phyloP scores from a whole-genome alignment of 2,797 vertebrate species.

The Etheostoma perlongum region DNA sequence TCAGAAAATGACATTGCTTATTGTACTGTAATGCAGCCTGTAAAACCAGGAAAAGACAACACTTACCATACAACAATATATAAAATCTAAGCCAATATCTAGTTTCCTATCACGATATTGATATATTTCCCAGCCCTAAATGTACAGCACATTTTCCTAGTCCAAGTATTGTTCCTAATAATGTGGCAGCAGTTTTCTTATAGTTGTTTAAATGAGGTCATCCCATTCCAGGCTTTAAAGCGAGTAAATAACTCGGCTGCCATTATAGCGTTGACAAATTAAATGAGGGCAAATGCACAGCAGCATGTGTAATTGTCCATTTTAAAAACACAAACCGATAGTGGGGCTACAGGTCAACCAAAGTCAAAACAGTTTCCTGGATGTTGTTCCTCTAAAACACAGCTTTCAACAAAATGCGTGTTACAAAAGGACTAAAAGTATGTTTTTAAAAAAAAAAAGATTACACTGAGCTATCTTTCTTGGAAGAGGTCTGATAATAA shows the following conservation, averaged over 20 bases:
- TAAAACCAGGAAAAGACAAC: too few species aligned
- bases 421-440: neutral
- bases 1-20: too few species aligned
- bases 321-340: conserved; percentile 35
- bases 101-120: too few species aligned
- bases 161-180: neutral
- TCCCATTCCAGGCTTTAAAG: neutral
- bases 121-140: too few species aligned
- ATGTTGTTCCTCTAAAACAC: neutral
- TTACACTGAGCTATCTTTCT: neutral
- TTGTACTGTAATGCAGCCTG: too few species aligned
- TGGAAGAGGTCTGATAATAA: neutral
- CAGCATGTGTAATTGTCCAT: conserved; percentile 5
- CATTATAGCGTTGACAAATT: conserved; percentile 7
- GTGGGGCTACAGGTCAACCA: conserved; percentile 16
- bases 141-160: neutral
- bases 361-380: neutral
- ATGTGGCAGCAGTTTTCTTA: neutral
- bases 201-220: conserved; percentile 9
- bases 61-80: too few species aligned
- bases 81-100: too few species aligned
- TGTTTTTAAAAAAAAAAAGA: neutral
- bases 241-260: neutral
- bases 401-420: neutral
- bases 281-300: conserved; percentile 16